Base-by-base conservation (phyloP, 2,113 vertebrate genomes). In the Vireo altiloquus region DNA sequence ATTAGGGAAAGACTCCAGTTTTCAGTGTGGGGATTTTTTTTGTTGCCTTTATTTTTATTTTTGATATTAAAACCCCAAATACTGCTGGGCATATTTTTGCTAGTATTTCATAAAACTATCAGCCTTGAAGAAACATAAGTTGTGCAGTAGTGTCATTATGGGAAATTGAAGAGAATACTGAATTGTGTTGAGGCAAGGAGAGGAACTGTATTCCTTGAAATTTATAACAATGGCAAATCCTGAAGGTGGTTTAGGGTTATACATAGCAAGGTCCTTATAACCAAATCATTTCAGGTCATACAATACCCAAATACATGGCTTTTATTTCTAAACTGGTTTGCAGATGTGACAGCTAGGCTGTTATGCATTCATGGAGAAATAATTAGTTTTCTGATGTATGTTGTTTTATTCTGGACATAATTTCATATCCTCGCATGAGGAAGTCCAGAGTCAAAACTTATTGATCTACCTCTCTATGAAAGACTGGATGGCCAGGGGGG, bases 401-500 rank as follows among this genome's bases (percentile, higher is more conserved):
- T 13, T 1, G 46, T 53, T 91, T 77, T 70, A 40, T 56, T 69
- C 22, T 65, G 57, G 68, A 74, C 10, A 39, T 46, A 61, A 72
- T 47, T 65, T 56, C 13, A n/a, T 9, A 75, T 27, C n/a, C 7
- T 47, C 37, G 46, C 0, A 2, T 30, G 18, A 59, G 23, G 81
- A 77, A 46, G 3, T 20, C 30, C 23, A 50, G 15, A 59, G 3
- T 65, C 27, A 72, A 57, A 8, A 46, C 6, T 15, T 50, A 42
- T 4, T 7, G 2, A 50, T 40, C 13, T 46, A 25, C 7, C 4
- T 5, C n/a, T 57, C 5, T 31, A 25, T 49, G 25, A 87, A 54
- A 68, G 10, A 54, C 24, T 30, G 19, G 18, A 20, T 49, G 27
- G 6, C 11, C 0, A n/a, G 0, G 16, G 22, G 12, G 3, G 7